Base-by-base conservation (phyloP, 2,888 invertebrate species). In the Mechanitis mazaeus region DNA sequence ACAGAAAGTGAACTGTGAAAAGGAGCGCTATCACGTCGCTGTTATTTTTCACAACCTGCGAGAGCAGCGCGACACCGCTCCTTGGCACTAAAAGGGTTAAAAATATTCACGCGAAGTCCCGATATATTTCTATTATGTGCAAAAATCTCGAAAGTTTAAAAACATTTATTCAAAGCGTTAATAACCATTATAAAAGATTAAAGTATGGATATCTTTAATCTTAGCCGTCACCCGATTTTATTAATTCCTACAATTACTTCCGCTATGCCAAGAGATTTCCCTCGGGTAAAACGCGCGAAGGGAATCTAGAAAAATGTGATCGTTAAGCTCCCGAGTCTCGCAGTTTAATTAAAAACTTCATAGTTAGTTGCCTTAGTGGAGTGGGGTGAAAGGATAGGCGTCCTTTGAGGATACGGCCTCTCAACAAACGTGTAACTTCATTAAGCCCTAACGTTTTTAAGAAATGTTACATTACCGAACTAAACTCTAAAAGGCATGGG, bases 271-370 rank as follows among this genome's bases (percentile, higher is more conserved):
- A 77, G 79, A 85, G 79, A 85, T 85, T 87, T 83, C 84, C 83
- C 81, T 75, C 69, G 83, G 80, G 84, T 74, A 72, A 72, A 73
- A 74, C 73, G 76, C 71, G 75, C 75, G 71, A 77, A 80, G 81
- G 80, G 84, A 80, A 78, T 79, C 79, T 80, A 82, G 84, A 87
- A 86, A 87, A 87, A 86, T 85, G 83, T 75, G 80, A 77, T 85
- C 84, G 83, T 86, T 86, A 85, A 84, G 80, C 76, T 73, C 72
- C 76, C 68, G 69, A 71, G 71, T 77, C 78, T 77, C 73, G 72
- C 73, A 76, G 74, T 82, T 87, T 87, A 87, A 87, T 87, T 88
- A 87, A 88, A 87, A 86, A 85, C 79, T 86, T 85, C 79, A 81
- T 78, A 81, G 82, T 68, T 78, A 81, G 82, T 68, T 75, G 77